phyloP scores from a whole-genome alignment of 2,797 vertebrate species.

The Poecilia gillii region DNA sequence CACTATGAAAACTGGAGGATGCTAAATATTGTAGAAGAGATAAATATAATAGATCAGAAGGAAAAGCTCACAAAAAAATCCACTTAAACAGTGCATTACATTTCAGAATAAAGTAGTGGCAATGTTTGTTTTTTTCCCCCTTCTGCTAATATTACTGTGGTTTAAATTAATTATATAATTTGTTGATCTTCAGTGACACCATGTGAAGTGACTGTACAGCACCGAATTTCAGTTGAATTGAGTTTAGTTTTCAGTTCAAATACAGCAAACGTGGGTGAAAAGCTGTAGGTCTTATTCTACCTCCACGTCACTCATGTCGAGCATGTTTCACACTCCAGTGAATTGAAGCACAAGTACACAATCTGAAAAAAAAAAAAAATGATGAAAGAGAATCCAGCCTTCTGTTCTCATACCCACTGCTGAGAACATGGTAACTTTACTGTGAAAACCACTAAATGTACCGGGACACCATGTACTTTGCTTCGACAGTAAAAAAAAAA shows the following conservation, averaged over 20 bases:
- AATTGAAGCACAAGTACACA: not conserved
- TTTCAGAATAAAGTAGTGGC: not conserved
- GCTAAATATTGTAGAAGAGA: not conserved
- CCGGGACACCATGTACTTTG: not conserved
- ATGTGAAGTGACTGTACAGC: not conserved
- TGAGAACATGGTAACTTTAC: not conserved
- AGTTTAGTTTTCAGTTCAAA: not conserved
- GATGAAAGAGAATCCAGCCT: not conserved
- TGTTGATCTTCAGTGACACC: not conserved
- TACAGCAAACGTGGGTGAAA: not conserved
- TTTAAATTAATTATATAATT: not conserved
- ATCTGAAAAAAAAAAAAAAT: not conserved
- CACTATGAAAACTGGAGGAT: not conserved
- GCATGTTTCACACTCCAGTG: not conserved
- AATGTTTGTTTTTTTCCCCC: too few species aligned
- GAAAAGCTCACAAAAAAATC: not conserved
- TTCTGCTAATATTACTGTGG: not conserved
- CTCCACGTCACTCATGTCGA: not conserved
- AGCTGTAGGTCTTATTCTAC: not conserved
- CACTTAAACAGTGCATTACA: not conserved
- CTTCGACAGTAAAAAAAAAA: not conserved
- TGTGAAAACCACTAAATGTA: conserved; percentile 5
- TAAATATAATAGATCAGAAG: not conserved
- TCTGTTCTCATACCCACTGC: not conserved
- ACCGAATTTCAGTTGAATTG: not conserved